Conservation (phyloP, 2,888 invertebrate genomes). For the Machimus atricapillus region DNA sequence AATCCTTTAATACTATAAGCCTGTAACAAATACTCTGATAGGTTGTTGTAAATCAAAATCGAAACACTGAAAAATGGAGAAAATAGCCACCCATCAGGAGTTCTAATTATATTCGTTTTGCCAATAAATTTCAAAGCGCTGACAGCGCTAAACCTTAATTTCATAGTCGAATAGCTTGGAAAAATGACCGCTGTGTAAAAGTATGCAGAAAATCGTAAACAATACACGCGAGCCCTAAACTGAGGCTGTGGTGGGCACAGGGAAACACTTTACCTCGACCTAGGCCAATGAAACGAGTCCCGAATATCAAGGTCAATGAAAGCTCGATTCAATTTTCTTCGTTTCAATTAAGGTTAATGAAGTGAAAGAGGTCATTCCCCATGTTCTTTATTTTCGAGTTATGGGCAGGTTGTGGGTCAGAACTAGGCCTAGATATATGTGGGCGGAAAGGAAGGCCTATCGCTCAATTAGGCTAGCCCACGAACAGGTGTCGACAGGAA, state of each 20-base stretch:
- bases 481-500: neutral
- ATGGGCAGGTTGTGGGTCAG: neutral
- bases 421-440: neutral
- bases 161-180: neutral
- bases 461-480: neutral
- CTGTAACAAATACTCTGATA: neutral
- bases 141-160: neutral
- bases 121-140: neutral
- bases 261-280: constrained; percentile 1
- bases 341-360: constrained; percentile 4
- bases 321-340: neutral
- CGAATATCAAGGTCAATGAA: constrained; percentile 3
- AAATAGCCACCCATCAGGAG: neutral
- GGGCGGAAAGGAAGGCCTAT: neutral
- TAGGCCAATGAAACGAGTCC: constrained; percentile 1
- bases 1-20: neutral
- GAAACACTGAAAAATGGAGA: neutral
- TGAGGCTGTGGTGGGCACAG: neutral
- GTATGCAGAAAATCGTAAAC: neutral
- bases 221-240: neutral
- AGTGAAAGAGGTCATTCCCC: constrained; percentile 3
- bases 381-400: neutral
- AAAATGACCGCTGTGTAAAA: neutral
- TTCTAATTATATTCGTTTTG: neutral
- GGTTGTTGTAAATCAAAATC: neutral